Conservation (phyloP, 2,888 invertebrate genomes). For the Polydrusus tereticollis region DNA sequence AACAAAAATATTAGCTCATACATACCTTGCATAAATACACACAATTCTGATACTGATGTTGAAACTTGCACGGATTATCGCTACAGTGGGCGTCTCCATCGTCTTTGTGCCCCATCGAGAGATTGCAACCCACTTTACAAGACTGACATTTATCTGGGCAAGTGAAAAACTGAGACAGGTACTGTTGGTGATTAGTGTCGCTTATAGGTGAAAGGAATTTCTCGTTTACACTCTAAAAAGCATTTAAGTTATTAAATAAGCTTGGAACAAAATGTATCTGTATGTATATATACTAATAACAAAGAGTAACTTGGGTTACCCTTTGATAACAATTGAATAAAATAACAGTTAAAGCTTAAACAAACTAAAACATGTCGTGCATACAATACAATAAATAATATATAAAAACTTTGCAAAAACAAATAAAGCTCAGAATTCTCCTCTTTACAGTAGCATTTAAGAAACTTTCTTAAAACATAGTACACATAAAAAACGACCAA, state of each 20-base stretch:
- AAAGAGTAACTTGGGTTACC: too few relatives aligned
- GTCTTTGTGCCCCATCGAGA: constrained; percentile 77
- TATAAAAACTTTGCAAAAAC: too few relatives aligned
- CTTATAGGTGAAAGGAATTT: constrained; percentile 80
- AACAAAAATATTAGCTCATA: background rate
- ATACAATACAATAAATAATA: too few relatives aligned
- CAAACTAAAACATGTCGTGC: too few relatives aligned
- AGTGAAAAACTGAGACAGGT: constrained; percentile 85
- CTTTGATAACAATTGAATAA: too few relatives aligned
- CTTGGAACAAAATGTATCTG: too few relatives aligned
- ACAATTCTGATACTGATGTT: constrained; percentile 81
- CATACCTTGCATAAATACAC: constrained; percentile 74
- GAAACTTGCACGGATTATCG: constrained; percentile 72
- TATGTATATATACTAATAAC: too few relatives aligned
- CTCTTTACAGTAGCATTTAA: too few relatives aligned
- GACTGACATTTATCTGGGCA: constrained; percentile 80
- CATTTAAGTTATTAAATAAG: constrained; percentile 2
- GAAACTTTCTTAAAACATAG: too few relatives aligned
- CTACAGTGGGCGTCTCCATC: constrained; percentile 73
- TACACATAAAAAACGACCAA: too few relatives aligned
- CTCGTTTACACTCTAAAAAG: constrained; percentile 76
- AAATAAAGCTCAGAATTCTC: too few relatives aligned
- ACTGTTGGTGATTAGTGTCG: constrained; percentile 73
- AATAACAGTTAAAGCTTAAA: too few relatives aligned
- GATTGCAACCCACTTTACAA: constrained; percentile 74